A percentile compares a stretch with the other conserved stretches of the same genome.
Conservation (phyloP, 1,140 invertebrate genomes). For the Mercenaria mercenaria region DNA sequence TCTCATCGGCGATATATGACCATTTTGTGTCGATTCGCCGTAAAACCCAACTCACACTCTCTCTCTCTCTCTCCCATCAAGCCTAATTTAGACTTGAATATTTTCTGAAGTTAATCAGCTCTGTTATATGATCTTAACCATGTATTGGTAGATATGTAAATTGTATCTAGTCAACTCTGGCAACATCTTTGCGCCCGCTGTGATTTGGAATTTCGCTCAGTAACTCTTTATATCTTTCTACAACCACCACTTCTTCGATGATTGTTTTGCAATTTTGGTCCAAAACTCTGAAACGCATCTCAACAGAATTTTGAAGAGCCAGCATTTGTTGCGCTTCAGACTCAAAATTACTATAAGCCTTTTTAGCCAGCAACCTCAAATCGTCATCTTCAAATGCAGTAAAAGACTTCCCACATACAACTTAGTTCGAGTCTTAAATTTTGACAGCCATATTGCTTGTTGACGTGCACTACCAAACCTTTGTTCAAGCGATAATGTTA, state of each 20-base stretch:
- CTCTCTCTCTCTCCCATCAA: background rate
- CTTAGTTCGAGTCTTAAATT: conserved; percentile 3
- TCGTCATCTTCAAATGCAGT: background rate
- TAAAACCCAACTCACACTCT: background rate
- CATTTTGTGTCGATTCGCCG: too few species aligned
- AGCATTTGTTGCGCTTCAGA: background rate
- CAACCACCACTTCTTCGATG: conserved; percentile 14
- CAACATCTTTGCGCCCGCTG: background rate
- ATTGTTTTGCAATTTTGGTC: conserved; percentile 15
- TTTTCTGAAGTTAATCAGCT: background rate
- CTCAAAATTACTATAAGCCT: conserved; percentile 23
- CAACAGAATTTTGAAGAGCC: background rate
- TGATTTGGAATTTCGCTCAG: background rate
- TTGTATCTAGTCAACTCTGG: background rate
- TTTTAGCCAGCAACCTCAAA: conserved; percentile 20
- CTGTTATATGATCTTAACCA: background rate
- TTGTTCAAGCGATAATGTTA: background rate
- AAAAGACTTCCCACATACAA: background rate
- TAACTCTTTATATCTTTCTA: conserved; percentile 24
- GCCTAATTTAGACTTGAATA: background rate
- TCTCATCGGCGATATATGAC: too few species aligned
- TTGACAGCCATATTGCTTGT: background rate
- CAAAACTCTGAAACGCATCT: conserved; percentile 19
- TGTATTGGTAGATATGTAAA: background rate
- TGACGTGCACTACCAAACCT: conserved; percentile 31